phyloP scores from a whole-genome alignment of 2,888 invertebrate species.

The Pandemis corylana region DNA sequence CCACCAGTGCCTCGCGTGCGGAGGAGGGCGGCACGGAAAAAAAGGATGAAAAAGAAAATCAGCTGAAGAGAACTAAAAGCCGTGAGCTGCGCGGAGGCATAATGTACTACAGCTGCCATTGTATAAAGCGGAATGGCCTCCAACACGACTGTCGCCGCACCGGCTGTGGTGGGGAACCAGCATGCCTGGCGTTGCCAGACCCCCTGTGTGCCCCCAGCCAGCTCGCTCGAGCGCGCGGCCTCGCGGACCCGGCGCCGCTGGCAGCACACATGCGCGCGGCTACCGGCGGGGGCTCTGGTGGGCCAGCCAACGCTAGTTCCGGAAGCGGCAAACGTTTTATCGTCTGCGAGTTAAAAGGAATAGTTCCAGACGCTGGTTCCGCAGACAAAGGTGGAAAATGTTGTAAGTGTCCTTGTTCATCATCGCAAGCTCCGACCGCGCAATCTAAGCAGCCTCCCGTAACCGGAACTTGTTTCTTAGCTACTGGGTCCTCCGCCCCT shows the following conservation, averaged over 20 bases:
- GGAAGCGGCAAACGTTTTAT: slow-evolving; percentile 73
- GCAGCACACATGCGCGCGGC: slow-evolving; percentile 63
- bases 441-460: slow-evolving; percentile 41
- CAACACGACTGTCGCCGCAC: slow-evolving; percentile 85
- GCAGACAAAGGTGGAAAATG: slow-evolving; percentile 63
- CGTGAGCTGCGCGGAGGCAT: slow-evolving; percentile 83
- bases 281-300: slow-evolving; percentile 54
- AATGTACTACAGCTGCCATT: slow-evolving; percentile 84
- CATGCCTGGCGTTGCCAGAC: slow-evolving; percentile 82
- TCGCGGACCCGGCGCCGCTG: slow-evolving; percentile 70
- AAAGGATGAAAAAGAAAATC: slow-evolving; percentile 76
- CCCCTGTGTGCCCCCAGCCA: slow-evolving; percentile 83
- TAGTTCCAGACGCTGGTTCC: slow-evolving; percentile 58
- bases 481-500: slow-evolving; percentile 40
- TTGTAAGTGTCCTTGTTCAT: slow-evolving; percentile 67
- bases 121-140: slow-evolving; percentile 85
- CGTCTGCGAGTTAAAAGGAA: slow-evolving; percentile 76
- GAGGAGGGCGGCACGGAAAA: slow-evolving; percentile 71
- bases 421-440: slow-evolving; percentile 45
- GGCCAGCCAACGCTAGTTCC: slow-evolving; percentile 51
- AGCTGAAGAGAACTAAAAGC: slow-evolving; percentile 77
- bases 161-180: slow-evolving; percentile 81
- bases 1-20: slow-evolving; percentile 56
- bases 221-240: slow-evolving; percentile 75
- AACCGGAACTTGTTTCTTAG: slow-evolving; percentile 47